A percentile compares a stretch with the other conserved stretches of the same genome.
These are phyloP conservation scores for Aphaenogaster floridana DNA, from an alignment of 1,140 invertebrate species.

Conservation along the genomic window DNA sequence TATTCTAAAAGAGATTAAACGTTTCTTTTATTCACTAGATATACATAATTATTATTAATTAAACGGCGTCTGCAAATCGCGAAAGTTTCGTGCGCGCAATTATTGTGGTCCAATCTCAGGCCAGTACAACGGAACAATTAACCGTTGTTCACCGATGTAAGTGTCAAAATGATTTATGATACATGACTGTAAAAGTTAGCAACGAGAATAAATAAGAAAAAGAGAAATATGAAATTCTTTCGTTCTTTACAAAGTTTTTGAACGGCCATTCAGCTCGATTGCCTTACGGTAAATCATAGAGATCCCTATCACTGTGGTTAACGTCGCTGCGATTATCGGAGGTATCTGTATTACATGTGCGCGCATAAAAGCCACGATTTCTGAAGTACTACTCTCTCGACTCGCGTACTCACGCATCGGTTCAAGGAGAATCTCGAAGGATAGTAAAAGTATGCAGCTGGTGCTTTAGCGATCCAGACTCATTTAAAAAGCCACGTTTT, in stretches of 20 bases:
- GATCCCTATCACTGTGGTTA: constrained; percentile 47
- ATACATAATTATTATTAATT: constrained; percentile 27
- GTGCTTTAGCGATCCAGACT: neutral
- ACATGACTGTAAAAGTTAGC: neutral
- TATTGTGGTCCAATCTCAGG: constrained; percentile 16
- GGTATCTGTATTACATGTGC: constrained; percentile 39
- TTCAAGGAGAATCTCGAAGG: constrained; percentile 56
- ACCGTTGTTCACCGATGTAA: neutral
- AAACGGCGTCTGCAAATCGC: neutral
- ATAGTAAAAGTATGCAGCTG: constrained; percentile 36
- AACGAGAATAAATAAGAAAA: neutral
- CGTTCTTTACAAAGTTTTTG: neutral
- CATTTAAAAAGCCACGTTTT: neutral
- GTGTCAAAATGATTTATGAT: constrained; percentile 46
- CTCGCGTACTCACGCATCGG: constrained; percentile 21
- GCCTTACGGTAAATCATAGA: constrained; percentile 42
- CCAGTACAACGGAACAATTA: constrained; percentile 30
- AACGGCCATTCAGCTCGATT: neutral
- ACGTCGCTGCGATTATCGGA: constrained; percentile 54
- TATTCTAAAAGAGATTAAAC: neutral
- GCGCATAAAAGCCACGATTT: constrained; percentile 54
- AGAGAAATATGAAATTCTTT: neutral
- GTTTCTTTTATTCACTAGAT: neutral
- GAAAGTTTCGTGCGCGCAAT: constrained; percentile 19
- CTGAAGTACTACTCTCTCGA: neutral